A percentile compares a stretch with the other conserved stretches of the same genome.
Conservation (phyloP, 2,797 vertebrate species). For the Craterocephalus amniculus region DNA sequence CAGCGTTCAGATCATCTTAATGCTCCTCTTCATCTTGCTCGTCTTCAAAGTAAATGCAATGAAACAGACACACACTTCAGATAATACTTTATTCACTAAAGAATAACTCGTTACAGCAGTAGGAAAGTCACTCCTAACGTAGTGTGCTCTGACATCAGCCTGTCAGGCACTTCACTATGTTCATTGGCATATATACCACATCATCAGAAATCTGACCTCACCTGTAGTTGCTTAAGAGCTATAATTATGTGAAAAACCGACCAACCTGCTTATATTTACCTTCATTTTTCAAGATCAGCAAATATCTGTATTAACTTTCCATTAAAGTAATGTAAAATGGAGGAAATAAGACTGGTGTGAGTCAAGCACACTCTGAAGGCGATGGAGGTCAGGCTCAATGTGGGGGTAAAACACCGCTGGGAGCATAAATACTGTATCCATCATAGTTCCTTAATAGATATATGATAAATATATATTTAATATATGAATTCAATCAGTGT, state of each 20-base stretch:
- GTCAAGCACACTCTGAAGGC: constrained; percentile 8
- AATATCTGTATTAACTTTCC: rapidly evolving
- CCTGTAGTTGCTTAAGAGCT: neutral
- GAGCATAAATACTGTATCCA: neutral
- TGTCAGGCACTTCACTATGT: neutral
- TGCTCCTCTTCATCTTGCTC: constrained; percentile 83
- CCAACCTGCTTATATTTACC: constrained; percentile 1
- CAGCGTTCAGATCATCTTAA: constrained; percentile 78
- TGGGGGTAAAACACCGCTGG: neutral
- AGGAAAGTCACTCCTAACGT: neutral
- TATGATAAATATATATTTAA: no score
- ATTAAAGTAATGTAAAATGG: rapidly evolving
- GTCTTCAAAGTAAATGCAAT: constrained; percentile 69
- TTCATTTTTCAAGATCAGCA: neutral
- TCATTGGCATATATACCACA: constrained; percentile 47
- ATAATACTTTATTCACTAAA: constrained; percentile 3
- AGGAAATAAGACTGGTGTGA: neutral
- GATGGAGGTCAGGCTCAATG: constrained; percentile 11
- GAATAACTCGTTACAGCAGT: neutral
- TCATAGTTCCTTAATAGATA: constrained; percentile 35
- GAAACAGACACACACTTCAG: constrained; percentile 4
- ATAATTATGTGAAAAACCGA: neutral
- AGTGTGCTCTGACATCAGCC: neutral
- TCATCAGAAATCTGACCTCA: constrained; percentile 7
- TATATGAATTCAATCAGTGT: constrained; percentile 23